These are phyloP conservation scores for Azemiops feae DNA, from an alignment of 2,113 vertebrate species.

Conservation along the genomic window DNA sequence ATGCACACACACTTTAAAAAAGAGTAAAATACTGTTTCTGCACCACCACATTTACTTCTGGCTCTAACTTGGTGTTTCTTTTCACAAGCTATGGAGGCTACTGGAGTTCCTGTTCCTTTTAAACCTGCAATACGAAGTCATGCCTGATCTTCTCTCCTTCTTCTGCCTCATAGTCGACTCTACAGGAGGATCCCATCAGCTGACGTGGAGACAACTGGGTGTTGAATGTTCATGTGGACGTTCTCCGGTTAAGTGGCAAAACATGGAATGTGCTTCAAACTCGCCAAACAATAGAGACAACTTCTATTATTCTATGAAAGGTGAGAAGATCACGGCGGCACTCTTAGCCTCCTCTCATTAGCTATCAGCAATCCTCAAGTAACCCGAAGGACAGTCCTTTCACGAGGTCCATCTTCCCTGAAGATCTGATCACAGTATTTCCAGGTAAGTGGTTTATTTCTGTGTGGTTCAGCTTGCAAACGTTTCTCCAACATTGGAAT, in stretches of 20 bases:
- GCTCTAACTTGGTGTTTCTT: constrained; percentile 8
- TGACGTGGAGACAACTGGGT: neutral
- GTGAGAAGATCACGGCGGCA: neutral
- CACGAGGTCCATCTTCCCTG: neutral
- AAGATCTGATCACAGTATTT: neutral
- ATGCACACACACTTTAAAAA: neutral
- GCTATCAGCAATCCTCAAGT: neutral
- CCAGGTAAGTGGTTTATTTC: constrained; percentile 3
- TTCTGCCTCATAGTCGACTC: neutral
- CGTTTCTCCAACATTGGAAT: neutral
- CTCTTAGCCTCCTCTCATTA: neutral
- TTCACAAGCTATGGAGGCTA: constrained; percentile 24
- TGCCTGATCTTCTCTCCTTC: neutral
- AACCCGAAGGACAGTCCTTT: neutral
- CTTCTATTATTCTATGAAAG: neutral
- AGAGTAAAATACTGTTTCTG: neutral
- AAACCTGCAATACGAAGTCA: neutral
- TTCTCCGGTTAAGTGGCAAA: neutral
- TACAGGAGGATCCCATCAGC: neutral
- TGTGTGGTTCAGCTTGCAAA: neutral
- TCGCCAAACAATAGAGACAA: neutral
- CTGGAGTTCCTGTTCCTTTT: neutral
- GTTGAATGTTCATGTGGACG: neutral
- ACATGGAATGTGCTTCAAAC: neutral
- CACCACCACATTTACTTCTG: neutral